Evolutionary conservation across 2,888 invertebrate species (phyloP).

Genomic region (Pegoplata infirma): DNA sequence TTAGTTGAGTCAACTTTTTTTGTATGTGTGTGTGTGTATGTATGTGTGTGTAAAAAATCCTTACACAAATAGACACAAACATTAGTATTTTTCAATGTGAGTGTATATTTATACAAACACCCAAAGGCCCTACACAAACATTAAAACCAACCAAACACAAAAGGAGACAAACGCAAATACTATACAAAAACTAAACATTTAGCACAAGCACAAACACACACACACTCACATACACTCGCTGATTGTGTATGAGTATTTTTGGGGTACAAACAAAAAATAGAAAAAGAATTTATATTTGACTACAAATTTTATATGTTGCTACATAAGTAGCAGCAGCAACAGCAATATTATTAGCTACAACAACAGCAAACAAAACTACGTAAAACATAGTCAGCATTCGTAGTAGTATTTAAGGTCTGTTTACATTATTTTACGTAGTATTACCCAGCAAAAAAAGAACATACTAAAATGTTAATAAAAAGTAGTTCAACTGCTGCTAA

Average conservation of each 20-base stretch:
- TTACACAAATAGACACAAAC: background rate
- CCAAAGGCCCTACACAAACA: slow-evolving; percentile 38
- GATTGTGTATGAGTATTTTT: background rate
- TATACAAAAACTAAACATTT: background rate
- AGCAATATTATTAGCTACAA: background rate
- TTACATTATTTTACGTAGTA: too few species aligned
- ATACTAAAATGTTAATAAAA: too few species aligned
- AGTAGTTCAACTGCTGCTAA: too few species aligned
- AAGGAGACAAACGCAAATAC: background rate
- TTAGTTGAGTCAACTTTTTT: slow-evolving; percentile 50
- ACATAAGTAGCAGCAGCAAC: background rate
- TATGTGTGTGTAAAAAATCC: background rate
- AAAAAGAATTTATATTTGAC: too few species aligned
- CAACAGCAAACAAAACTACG: too few species aligned
- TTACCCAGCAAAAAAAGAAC: too few species aligned
- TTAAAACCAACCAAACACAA: slow-evolving; percentile 4
- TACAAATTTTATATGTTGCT: too few species aligned
- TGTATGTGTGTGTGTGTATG: background rate
- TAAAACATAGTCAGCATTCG: too few species aligned
- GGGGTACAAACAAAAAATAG: background rate
- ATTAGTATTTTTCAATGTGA: too few species aligned
- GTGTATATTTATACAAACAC: slow-evolving; percentile 29
- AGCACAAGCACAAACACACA: background rate
- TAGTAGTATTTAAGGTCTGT: too few species aligned
- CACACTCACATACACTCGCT: too few species aligned